Conservation (phyloP, 1,140 invertebrate species). For the Littorina saxatilis region DNA sequence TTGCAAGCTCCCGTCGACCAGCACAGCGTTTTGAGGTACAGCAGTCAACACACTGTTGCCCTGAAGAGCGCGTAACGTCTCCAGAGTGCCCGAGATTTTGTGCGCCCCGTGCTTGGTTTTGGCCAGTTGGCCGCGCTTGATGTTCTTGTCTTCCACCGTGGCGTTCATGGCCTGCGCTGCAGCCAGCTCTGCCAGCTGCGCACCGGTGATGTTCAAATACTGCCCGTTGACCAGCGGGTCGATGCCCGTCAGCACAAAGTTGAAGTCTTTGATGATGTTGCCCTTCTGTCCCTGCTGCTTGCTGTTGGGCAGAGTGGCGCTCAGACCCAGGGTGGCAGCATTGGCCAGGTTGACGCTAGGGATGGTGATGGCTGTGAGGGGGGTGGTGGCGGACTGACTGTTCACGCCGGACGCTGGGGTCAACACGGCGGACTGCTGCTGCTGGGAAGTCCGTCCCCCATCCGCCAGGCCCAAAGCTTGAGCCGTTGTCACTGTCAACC, state of each 20-base stretch:
- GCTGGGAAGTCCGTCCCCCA: not conserved
- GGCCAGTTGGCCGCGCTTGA: constrained; percentile 46
- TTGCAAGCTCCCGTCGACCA: constrained; percentile 59
- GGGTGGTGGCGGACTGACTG: constrained; percentile 51
- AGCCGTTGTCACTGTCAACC: not conserved
- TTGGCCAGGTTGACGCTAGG: constrained; percentile 67
- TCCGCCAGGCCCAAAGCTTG: constrained; percentile 7
- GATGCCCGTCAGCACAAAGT: constrained; percentile 66
- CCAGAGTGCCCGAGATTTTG: constrained; percentile 32
- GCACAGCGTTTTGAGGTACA: constrained; percentile 55
- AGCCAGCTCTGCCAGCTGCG: constrained; percentile 56
- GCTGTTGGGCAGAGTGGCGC: constrained; percentile 40
- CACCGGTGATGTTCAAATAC: constrained; percentile 62
- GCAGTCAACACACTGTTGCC: constrained; percentile 56
- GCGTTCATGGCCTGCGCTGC: constrained; percentile 47
- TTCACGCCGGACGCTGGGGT: constrained; percentile 35
- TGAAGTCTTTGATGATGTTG: constrained; percentile 67
- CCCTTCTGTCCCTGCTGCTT: constrained; percentile 52
- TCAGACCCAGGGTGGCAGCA: constrained; percentile 54
- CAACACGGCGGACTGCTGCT: constrained; percentile 36
- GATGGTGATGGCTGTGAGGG: constrained; percentile 64
- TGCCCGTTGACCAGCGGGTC: constrained; percentile 67
- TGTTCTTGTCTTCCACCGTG: constrained; percentile 39
- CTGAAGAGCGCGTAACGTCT: constrained; percentile 43
- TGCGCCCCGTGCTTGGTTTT: constrained; percentile 48